Base-by-base conservation (phyloP, 2,888 invertebrate genomes). In the Aricia artaxerxes region DNA sequence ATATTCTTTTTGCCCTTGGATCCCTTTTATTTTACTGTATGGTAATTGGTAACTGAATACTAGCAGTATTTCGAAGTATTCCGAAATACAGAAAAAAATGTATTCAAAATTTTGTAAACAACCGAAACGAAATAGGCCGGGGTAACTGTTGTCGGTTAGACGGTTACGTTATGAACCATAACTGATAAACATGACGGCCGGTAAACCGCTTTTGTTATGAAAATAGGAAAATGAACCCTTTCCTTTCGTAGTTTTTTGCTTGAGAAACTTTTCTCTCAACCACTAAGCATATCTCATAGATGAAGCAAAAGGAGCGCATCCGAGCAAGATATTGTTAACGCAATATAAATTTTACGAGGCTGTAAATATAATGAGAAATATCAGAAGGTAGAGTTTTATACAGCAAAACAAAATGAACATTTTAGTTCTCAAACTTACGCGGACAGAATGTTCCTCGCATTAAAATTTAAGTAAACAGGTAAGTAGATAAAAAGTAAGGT, bases 251-350 rank as follows among this genome's bases (percentile, higher is more conserved):
- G 69, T 38, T 69, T 69, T 69, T 38, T 69, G 69, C 69, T 69
- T 69, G 69, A 69, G 69, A 69, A 69, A 64, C 64, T 64, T 64
- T 64, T 31, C 64, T 64, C 64, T 64, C 24, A 31, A 69, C 69
- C 69, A 35, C 69, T 69, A 38, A 69, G 35, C 69, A 69, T 69
- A 69, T 69, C 35, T 69, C 69, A 69, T 38, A 69, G 35, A 69
- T 38, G 35, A 69, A 69, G 38, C 69, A 69, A 69, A 69, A 38
- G 69, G 69, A 5, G 69, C 69, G 69, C 69, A 69, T 69, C 69
- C 69, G 69, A 69, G 35, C 69, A 16, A 69, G 35, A 38, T 69
- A 69, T 69, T 69, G 69, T 38, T 69, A 69, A 69, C 35, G 69
- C 69, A 69, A 69, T 69, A 69, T 69, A 69, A 35, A 69, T 69